These are phyloP conservation scores for Lota lota DNA, from an alignment of 2,113 vertebrate genomes.

Conservation along the genomic window DNA sequence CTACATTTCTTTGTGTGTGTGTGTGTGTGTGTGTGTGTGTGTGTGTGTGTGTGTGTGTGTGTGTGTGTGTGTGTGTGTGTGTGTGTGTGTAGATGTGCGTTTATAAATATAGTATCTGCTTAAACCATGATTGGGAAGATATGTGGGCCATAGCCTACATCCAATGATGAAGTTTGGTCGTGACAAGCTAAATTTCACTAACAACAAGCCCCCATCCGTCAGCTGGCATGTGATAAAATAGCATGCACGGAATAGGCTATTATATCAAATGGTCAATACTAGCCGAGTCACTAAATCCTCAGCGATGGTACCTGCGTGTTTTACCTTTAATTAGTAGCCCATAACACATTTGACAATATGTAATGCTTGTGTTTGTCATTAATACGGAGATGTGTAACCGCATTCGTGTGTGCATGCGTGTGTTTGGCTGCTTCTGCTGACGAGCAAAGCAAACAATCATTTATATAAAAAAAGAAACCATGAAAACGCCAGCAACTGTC, in stretches of 20 bases:
- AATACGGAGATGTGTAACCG: background rate
- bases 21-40: too few relatives aligned
- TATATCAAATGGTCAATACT: conserved; percentile 19
- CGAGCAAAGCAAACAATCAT: too few relatives aligned
- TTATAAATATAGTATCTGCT: too few relatives aligned
- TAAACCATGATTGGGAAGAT: background rate
- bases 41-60: too few relatives aligned
- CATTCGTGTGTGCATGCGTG: background rate
- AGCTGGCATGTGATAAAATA: conserved; percentile 58
- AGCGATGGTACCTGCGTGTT: background rate
- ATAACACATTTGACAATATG: too few relatives aligned
- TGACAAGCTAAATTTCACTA: conserved; percentile 60
- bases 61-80: too few relatives aligned
- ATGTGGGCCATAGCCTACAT: background rate
- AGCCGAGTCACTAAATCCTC: conserved; percentile 12
- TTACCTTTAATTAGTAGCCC: background rate
- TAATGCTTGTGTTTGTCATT: too few relatives aligned
- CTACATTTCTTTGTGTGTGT: too few relatives aligned
- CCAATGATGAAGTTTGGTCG: conserved; percentile 30
- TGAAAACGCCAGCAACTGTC: too few relatives aligned
- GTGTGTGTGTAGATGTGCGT: too few relatives aligned
- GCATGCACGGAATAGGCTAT: conserved; percentile 26
- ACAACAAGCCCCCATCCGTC: conserved; percentile 47
- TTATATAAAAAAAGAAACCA: too few relatives aligned
- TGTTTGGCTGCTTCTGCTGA: background rate